Base-by-base conservation (phyloP, 2,797 vertebrate species). In the Hypotaenidia okinawae region DNA sequence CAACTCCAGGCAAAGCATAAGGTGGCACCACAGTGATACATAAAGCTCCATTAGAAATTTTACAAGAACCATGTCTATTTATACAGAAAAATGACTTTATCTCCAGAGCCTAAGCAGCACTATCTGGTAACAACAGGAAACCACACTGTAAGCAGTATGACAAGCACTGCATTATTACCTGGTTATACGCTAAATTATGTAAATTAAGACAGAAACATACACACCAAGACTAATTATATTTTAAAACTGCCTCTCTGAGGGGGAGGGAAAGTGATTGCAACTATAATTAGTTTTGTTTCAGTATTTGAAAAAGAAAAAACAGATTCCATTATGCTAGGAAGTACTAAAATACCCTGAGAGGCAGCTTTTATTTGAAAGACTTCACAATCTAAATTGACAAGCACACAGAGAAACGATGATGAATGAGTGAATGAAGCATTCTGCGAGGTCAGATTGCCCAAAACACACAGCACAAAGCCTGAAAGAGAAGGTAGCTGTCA, bases 171-270 rank as follows among this genome's bases (percentile, higher is more conserved):
- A 57, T 84, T 78, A 82, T 62, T 92, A 84, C 82, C 76, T 79
- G 89, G 54, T 90, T 63, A 86, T 73, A 78, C 25, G 27, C 76
- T 66, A 91, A 94, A 86, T 81, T 0, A 85, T 52, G 85, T 43
- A 92, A 92, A 94, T 93, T 81, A 78, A 78, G 82, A 91, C 22
- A 83, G 70, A 85, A 11, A 83, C 17, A 76, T 18, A 55, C 52
- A 32, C 41, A 25, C n/a, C 58, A 86, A 39, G 22, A 91, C 52
- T 70, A 89, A 90, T 63, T 73, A 54, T 62, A 84, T 84, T 92
- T 94, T 80, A 6, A 49, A 78, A 96, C 55, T 91, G 43, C 30
- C 52, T 86, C 72, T 94, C 75, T 16, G 45, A 94, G 47, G 27
- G 57, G 61, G 57, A 91, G 84, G 61, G 39, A 68, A 93, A 91